Conservation (phyloP, 2,888 invertebrate species). For the Diaperis boleti region DNA sequence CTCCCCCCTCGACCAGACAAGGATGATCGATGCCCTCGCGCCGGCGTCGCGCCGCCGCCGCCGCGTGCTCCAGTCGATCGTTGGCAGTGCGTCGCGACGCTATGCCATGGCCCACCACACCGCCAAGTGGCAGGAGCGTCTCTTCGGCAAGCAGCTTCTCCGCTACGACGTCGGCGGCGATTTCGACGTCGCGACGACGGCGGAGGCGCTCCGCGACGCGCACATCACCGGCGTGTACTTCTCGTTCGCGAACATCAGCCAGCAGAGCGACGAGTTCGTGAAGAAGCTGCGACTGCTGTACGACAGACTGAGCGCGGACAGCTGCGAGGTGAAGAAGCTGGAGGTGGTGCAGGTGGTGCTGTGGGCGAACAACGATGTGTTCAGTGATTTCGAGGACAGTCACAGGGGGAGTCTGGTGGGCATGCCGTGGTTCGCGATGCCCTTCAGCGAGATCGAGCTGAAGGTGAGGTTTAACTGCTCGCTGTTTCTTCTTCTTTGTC, state of each 20-base stretch:
- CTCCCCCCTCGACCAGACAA: conserved; percentile 3
- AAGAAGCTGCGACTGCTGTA: conserved; percentile 74
- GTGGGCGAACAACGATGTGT: conserved; percentile 76
- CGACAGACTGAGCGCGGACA: conserved; percentile 61
- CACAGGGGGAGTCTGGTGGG: conserved; percentile 74
- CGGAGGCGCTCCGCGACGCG: conserved; percentile 68
- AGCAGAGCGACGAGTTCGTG: conserved; percentile 77
- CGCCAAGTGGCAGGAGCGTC: conserved; percentile 73
- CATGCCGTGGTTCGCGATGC: conserved; percentile 79
- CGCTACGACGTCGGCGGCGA: conserved; percentile 69
- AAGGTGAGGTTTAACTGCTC: too few species aligned
- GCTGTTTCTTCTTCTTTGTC: too few species aligned
- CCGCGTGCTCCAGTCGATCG: conserved; percentile 47
- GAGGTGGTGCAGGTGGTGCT: conserved; percentile 78
- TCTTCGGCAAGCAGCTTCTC: conserved; percentile 71
- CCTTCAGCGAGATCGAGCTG: conserved; percentile 77
- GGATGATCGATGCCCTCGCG: conserved; percentile 8
- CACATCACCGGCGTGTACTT: conserved; percentile 76
- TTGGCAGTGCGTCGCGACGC: conserved; percentile 57
- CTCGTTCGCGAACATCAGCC: conserved; percentile 78
- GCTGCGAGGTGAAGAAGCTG: conserved; percentile 64
- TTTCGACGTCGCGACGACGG: conserved; percentile 67
- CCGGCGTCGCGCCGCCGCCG: conserved; percentile 17
- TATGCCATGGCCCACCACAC: conserved; percentile 54
- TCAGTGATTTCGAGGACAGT: conserved; percentile 75